Conservation (phyloP, 2,797 vertebrate species). For the Pangasius larnaudii region DNA sequence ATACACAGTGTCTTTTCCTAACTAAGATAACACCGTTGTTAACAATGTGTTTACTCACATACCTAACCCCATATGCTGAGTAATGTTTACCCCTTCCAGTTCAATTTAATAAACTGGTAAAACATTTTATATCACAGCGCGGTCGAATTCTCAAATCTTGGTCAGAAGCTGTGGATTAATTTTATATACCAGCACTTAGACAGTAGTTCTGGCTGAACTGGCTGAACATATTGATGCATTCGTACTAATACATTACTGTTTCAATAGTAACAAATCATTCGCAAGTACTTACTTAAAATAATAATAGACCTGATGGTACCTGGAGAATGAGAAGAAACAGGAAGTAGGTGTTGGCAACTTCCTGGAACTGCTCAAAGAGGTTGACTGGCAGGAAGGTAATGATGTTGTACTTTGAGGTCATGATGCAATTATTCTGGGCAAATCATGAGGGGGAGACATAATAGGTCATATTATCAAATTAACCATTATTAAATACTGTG, state of each 20-base stretch:
- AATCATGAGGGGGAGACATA: neutral
- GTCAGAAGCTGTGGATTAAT: slow-evolving; percentile 5
- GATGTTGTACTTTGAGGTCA: slow-evolving; percentile 95
- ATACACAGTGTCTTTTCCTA: neutral
- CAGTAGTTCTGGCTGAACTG: neutral
- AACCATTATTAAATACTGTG: neutral
- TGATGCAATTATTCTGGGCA: slow-evolving; percentile 91
- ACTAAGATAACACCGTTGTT: neutral
- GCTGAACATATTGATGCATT: neutral
- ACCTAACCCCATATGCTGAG: neutral
- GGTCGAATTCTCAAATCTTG: neutral
- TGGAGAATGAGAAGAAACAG: slow-evolving; percentile 95
- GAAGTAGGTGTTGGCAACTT: slow-evolving; percentile 97
- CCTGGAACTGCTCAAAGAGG: slow-evolving; percentile 97
- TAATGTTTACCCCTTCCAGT: neutral
- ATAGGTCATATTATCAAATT: neutral
- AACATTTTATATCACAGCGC: neutral
- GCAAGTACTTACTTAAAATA: neutral
- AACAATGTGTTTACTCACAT: neutral
- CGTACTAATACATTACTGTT: neutral
- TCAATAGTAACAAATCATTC: neutral
- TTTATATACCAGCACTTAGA: neutral
- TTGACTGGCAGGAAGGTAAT: slow-evolving; percentile 95
- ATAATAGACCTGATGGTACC: slow-evolving; percentile 67
- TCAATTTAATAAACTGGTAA: neutral